A percentile compares a stretch with the other conserved stretches of the same genome.
Evolutionary conservation across 2,113 vertebrate genomes (phyloP).

Genomic region (Sorex fumeus): DNA sequence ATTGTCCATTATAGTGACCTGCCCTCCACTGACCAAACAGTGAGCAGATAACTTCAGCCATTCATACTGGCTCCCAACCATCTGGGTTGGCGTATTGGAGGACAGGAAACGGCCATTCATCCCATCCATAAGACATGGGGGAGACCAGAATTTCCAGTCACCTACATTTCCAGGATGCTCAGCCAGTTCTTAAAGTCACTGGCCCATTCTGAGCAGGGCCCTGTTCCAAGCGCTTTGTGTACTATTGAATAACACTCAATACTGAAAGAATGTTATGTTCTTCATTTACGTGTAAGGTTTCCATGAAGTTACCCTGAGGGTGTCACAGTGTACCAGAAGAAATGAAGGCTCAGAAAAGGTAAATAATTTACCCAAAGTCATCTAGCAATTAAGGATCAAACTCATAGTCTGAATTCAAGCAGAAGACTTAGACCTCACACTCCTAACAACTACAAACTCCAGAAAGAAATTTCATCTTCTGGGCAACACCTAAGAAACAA

Average conservation of each 20-base stretch:
- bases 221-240: too few species aligned
- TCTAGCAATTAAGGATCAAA: background rate
- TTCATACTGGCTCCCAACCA: background rate
- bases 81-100: background rate
- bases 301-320: background rate
- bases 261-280: background rate
- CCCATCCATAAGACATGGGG: background rate
- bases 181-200: background rate
- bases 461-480: background rate
- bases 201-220: background rate
- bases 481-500: background rate
- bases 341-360: background rate
- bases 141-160: background rate
- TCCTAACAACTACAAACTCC: background rate
- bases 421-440: background rate
- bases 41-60: background rate
- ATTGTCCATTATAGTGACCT: background rate
- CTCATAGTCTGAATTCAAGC: background rate
- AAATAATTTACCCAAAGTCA: background rate
- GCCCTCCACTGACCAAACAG: background rate
- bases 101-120: background rate
- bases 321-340: background rate
- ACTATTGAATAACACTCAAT: background rate
- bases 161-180: background rate
- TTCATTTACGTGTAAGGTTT: background rate